A percentile compares a stretch with the other conserved stretches of the same genome.
Evolutionary conservation across 2,797 vertebrate genomes (phyloP).

Genomic region (Centroberyx gerrardi): DNA sequence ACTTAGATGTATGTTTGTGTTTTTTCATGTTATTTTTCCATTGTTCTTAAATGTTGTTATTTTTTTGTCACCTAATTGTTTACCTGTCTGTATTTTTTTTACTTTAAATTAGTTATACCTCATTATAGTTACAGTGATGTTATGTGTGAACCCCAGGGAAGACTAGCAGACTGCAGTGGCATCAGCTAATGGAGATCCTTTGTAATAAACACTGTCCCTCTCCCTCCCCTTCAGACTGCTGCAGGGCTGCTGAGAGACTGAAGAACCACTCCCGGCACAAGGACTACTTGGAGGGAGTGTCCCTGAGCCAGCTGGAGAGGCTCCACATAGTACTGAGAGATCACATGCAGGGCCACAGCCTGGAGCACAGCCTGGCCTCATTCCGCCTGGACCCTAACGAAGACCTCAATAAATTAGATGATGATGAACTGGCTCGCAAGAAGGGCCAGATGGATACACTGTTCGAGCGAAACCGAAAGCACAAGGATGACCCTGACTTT

Average conservation of each 20-base stretch:
- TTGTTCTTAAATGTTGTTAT: too few species aligned
- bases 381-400: constrained; percentile 87
- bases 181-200: too few species aligned
- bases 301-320: constrained; percentile 89
- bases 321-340: constrained; percentile 89
- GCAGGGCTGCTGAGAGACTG: constrained; percentile 90
- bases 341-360: constrained; percentile 87
- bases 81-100: too few species aligned
- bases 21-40: too few species aligned
- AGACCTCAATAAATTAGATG: constrained; percentile 94
- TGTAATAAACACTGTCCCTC: not conserved
- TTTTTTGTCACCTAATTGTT: too few species aligned
- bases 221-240: constrained; percentile 84
- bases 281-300: constrained; percentile 88
- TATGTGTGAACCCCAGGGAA: too few species aligned
- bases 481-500: constrained; percentile 91
- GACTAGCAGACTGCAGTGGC: too few species aligned
- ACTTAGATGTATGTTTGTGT: too few species aligned
- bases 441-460: constrained; percentile 95
- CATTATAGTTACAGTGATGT: too few species aligned
- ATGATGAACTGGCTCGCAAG: constrained; percentile 89
- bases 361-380: constrained; percentile 85
- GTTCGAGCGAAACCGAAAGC: constrained; percentile 92
- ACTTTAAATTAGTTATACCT: too few species aligned
- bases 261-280: constrained; percentile 92